Evolutionary conservation across 2,113 vertebrate species (phyloP), one percentile per base, ranked within the genome.

Genomic region (Micronycteris hirsuta): DNA sequence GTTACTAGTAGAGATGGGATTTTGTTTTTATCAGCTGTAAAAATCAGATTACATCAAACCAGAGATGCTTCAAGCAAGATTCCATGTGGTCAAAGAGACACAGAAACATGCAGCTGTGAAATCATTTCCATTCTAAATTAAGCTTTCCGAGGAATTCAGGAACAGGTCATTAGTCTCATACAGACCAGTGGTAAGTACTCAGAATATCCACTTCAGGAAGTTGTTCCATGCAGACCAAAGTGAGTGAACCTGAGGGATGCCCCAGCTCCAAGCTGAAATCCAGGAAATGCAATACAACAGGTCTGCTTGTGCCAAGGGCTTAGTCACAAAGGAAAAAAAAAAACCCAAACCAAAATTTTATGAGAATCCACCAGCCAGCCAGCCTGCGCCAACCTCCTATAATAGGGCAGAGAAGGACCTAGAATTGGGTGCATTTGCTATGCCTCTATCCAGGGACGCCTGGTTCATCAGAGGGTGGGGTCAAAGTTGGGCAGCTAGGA

Each of bases 121-220:
- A 80, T 81, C 63, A 80, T 84, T 97, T 97, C 89, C 78, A 56
- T 95, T 97, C 95, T 86, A 97, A 96, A 93, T 97, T 94, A 97
- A 97, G 38, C 38, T 96, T 97, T 97, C 94, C 83, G 92, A 97
- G 94, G 76, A 85, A 97, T 96, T 96, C 90, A 70, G 70, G 20
- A 92, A 11, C 77, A 45, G 80, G 31, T 84, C 96, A 89, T 86
- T 76, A 93, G 38, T 24, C 38, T 97, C 85, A 78, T 92, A 96
- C 61, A 95, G 17, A 47, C 65, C 94, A 86, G 76, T 86, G 45
- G 78, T 96, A 97, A 95, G 56, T 89, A 97, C 49, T 94, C 71
- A 94, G 93, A 89, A 97, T 98, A 98, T 96, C 63, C 31, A 96
- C 93, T 97, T 98, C 74, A 97, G 93, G 96, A 92, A 33, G 38